A percentile compares a stretch with the other conserved stretches of the same genome.
Evolutionary conservation across 2,888 invertebrate species (phyloP).

Genomic region (Psococerastis gibbosa): DNA sequence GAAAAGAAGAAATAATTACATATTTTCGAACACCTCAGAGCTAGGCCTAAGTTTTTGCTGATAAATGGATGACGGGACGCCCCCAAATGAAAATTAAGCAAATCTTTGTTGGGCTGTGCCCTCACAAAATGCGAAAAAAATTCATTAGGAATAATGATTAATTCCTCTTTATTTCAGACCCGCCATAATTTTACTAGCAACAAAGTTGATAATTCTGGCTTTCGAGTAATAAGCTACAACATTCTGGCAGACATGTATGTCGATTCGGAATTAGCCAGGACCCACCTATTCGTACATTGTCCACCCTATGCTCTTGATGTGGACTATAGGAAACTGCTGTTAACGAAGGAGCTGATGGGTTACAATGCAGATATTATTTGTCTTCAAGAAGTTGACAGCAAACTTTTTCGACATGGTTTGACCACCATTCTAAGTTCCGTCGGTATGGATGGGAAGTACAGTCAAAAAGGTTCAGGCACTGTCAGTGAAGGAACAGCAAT

Average conservation of each 20-base stretch:
- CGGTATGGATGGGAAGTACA: slow-evolving; percentile 39
- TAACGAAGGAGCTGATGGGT: slow-evolving; percentile 68
- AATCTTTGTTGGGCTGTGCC: no score
- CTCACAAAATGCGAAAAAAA: no score
- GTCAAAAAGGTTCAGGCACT: slow-evolving; percentile 51
- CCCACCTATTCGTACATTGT: slow-evolving; percentile 64
- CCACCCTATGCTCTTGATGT: slow-evolving; percentile 59
- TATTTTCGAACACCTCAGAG: no score
- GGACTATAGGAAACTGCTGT: slow-evolving; percentile 71
- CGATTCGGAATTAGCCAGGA: slow-evolving; percentile 58
- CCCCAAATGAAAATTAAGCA: no score
- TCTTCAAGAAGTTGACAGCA: slow-evolving; percentile 79
- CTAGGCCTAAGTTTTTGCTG: no score
- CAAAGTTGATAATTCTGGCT: slow-evolving; percentile 37
- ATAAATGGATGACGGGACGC: no score
- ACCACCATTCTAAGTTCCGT: slow-evolving; percentile 34
- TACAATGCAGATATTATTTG: slow-evolving; percentile 82
- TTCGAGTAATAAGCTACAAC: slow-evolving; percentile 75
- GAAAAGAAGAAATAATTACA: no score
- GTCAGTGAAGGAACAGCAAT: slow-evolving; percentile 65
- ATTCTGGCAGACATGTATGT: slow-evolving; percentile 82
- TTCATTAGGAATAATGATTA: no score
- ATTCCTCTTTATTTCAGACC: slow-evolving; percentile 68
- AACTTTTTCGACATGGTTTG: slow-evolving; percentile 51
- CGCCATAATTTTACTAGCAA: slow-evolving; percentile 51